These are phyloP conservation scores for Acanthaster planci DNA, from an alignment of 35 echinoderm and acorn worm genomes.

Conservation along the genomic window DNA sequence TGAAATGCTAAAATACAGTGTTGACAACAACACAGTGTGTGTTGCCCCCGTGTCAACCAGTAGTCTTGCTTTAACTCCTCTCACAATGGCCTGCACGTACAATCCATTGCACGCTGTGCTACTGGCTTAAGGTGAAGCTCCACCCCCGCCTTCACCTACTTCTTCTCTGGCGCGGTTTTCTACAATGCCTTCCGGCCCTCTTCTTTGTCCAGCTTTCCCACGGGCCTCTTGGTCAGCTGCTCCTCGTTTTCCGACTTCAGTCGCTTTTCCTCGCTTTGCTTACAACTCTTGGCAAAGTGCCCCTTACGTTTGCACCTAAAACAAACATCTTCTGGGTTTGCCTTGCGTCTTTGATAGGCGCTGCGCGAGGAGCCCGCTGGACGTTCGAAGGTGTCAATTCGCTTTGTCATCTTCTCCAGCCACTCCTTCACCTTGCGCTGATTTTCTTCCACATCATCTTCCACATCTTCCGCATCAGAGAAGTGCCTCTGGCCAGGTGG, in stretches of 20 bases:
- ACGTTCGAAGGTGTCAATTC: not conserved
- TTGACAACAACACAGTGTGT: constrained; percentile 14
- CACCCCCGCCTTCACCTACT: not conserved
- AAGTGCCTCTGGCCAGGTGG: constrained; percentile 17
- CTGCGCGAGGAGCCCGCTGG: not conserved
- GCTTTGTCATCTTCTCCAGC: not conserved
- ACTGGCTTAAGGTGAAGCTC: not conserved
- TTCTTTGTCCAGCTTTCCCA: constrained; percentile 9
- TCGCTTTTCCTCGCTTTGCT: not conserved
- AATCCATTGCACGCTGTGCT: not conserved
- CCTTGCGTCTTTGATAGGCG: not conserved
- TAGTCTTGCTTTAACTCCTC: not conserved
- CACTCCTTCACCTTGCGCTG: not conserved
- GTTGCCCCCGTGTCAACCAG: constrained; percentile 27
- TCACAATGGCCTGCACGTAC: not conserved
- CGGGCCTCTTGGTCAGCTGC: constrained; percentile 30
- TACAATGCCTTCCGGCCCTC: not conserved
- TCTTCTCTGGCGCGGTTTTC: not conserved
- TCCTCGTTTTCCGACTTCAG: constrained; percentile 35
- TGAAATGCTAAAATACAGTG: not conserved
- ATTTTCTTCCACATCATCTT: not conserved
- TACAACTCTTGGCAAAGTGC: not conserved
- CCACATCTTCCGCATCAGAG: not conserved
- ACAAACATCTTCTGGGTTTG: not conserved
- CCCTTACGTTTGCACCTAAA: not conserved